These are phyloP conservation scores for Sesia apiformis DNA, from an alignment of 2,888 invertebrate genomes.

Conservation along the genomic window DNA sequence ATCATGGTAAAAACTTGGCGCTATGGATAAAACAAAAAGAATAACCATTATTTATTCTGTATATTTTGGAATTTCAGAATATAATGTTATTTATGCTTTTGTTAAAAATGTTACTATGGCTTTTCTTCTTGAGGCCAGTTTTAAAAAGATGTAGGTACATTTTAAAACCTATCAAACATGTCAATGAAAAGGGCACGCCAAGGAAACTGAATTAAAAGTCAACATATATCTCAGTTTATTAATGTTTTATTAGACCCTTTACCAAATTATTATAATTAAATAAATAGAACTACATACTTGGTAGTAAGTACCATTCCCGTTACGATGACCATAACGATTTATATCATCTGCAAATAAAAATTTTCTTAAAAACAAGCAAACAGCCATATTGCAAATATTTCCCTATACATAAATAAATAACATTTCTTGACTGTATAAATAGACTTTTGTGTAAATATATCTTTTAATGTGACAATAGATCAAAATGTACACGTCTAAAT, in stretches of 20 bases:
- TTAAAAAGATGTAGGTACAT: too few species aligned
- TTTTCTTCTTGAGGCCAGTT: too few species aligned
- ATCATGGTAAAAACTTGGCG: too few species aligned
- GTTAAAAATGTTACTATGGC: too few species aligned
- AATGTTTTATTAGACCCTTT: conserved; percentile 74
- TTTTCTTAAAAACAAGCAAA: conserved; percentile 59
- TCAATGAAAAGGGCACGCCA: too few species aligned
- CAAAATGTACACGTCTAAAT: conserved; percentile 50
- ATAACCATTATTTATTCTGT: too few species aligned
- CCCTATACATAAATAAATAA: conserved; percentile 31
- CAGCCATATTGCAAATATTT: conserved; percentile 55
- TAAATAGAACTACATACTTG: conserved; percentile 71
- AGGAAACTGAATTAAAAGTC: conserved; percentile 20
- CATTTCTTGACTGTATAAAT: conserved; percentile 21
- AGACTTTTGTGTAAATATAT: conserved; percentile 13
- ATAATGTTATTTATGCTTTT: too few species aligned
- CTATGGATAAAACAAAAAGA: too few species aligned
- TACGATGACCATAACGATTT: conserved; percentile 39
- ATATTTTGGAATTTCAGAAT: too few species aligned
- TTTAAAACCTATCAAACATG: too few species aligned
- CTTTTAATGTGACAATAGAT: conserved; percentile 34
- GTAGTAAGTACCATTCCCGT: conserved; percentile 63
- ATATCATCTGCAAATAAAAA: conserved; percentile 61
- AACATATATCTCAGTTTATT: conserved; percentile 42
- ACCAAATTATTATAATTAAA: conserved; percentile 73